Base-by-base conservation (phyloP, 2,113 vertebrate species). In the Amblyornis subalaris region DNA sequence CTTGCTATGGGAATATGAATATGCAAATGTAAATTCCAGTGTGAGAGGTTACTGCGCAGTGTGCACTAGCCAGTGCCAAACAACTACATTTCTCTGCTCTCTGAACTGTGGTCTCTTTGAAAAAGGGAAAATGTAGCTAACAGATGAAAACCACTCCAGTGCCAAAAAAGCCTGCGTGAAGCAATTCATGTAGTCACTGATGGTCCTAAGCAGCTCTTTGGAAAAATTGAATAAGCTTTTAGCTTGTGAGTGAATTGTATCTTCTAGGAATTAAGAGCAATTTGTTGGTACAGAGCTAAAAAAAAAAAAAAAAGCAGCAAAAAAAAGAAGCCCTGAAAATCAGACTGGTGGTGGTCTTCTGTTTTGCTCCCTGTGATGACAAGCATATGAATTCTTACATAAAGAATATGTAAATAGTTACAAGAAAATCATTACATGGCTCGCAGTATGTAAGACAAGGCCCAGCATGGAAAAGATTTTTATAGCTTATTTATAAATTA, bases 331-430 rank as follows among this genome's bases (percentile, higher is more conserved):
- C 10, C 35, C 62, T 79, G 66, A 85, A 88, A 80, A 73, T 88
- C 35, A 36, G 26, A 35, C 53, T 31, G 14, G 45, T 81, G 36
- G 24, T 89, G 58, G 66, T 90, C 35, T 82, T 82, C 50, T 88
- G 6, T 62, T 85, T 93, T 77, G 23, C 75, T 93, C n/a, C 35
- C 31, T 74, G 48, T 60, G 55, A 79, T 51, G 50, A 69, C 36
- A 80, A 88, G 22, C 4, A 67, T 38, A 38, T 38, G 36, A 38
- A 38, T 38, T 38, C 36, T 38, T 38, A 38, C 36, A 38, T 53
- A 87, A 85, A 85, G 10, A 88, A 82, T 62, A 62, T 97, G 93
- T 95, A 95, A 94, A 93, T 91, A 97, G 10, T 74, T 84, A 38
- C 70, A 94, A 92, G 33, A 88, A 85, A 90, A 85, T 55, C 10